phyloP scores from a whole-genome alignment of 2,113 vertebrate genomes.

The Phrynosoma blainvillii region DNA sequence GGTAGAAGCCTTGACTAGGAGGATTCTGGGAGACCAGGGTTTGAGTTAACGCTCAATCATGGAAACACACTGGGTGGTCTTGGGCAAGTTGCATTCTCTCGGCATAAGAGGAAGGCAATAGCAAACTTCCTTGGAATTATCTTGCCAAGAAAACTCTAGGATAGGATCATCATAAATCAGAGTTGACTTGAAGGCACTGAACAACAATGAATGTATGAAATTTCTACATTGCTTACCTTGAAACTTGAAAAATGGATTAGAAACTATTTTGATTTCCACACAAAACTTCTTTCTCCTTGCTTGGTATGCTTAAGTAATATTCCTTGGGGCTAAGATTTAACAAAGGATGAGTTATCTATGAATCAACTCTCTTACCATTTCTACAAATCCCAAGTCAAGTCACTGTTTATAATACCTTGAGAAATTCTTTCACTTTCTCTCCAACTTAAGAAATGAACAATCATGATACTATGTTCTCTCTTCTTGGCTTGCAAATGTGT shows the following conservation, averaged over 20 bases:
- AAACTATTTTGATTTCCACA: background rate
- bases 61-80: too few species aligned
- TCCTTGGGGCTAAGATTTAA: slow-evolving; percentile 14
- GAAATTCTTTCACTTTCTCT: slow-evolving; percentile 46
- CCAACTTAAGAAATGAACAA: slow-evolving; percentile 32
- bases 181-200: background rate
- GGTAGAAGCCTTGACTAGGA: too few species aligned
- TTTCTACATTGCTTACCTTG: background rate
- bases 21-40: too few species aligned
- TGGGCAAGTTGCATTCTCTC: too few species aligned
- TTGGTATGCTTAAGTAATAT: slow-evolving; percentile 43
- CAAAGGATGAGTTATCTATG: slow-evolving; percentile 53
- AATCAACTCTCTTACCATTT: slow-evolving; percentile 58
- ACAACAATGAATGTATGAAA: background rate
- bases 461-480: slow-evolving; percentile 40
- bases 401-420: slow-evolving; percentile 14
- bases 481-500: slow-evolving; percentile 44
- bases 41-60: too few species aligned
- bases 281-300: background rate
- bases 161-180: background rate
- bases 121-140: too few species aligned
- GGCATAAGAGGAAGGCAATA: too few species aligned
- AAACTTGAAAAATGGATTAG: background rate
- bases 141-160: too few species aligned
- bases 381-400: slow-evolving; percentile 31